Evolutionary conservation across 2,113 vertebrate species (phyloP).

Genomic region (Oryzias curvinotus): DNA sequence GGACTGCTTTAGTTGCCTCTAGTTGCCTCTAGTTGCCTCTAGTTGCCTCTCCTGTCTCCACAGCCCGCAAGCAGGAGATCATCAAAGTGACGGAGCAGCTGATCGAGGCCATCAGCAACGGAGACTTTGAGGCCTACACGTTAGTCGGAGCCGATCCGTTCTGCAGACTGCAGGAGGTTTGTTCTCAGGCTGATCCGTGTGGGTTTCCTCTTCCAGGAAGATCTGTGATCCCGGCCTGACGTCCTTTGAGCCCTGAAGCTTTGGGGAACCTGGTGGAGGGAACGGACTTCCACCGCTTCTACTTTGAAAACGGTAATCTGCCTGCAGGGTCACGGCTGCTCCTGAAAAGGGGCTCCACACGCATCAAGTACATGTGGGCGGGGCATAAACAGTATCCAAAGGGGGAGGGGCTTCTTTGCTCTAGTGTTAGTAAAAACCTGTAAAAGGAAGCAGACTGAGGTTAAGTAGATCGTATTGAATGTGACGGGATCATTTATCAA

Average conservation of each 20-base stretch:
- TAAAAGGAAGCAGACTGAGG: too few species aligned
- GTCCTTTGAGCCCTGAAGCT: slow-evolving; percentile 96
- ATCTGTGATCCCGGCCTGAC: slow-evolving; percentile 97
- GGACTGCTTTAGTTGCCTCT: too few species aligned
- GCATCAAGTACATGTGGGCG: too few species aligned
- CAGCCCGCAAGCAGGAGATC: slow-evolving; percentile 97
- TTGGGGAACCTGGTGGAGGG: slow-evolving; percentile 97
- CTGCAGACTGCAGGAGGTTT: neutral
- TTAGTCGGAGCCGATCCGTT: slow-evolving; percentile 70
- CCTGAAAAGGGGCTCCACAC: too few species aligned
- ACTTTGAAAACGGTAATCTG: slow-evolving; percentile 91
- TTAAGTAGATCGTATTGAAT: too few species aligned
- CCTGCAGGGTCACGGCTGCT: too few species aligned
- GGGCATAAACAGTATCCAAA: too few species aligned
- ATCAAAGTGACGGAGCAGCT: slow-evolving; percentile 97
- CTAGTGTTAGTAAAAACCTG: too few species aligned
- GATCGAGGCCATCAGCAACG: slow-evolving; percentile 97
- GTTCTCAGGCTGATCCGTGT: neutral
- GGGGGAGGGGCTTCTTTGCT: too few species aligned
- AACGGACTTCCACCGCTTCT: slow-evolving; percentile 97
- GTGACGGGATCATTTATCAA: too few species aligned
- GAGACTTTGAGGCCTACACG: slow-evolving; percentile 99
- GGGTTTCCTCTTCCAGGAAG: slow-evolving; percentile 77
- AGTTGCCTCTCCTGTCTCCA: slow-evolving; percentile 6
- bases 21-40: too few species aligned